Percentiles rank a stretch among this genome's conserved stretches.
phyloP scores from a whole-genome alignment of 2,888 invertebrate species.

The Platypus cylindrus region DNA sequence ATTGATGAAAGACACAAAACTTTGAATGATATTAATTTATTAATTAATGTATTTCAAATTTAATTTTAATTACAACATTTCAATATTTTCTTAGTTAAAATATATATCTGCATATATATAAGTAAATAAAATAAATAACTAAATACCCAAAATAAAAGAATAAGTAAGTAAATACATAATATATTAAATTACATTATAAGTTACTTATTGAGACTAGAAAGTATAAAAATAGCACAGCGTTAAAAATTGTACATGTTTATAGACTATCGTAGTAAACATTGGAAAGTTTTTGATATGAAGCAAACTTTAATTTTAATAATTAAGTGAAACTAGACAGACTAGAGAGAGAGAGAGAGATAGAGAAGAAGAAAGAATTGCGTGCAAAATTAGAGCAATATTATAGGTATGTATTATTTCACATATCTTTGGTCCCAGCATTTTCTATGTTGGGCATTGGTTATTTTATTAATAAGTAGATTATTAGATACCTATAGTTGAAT shows the following conservation, averaged over 20 bases:
- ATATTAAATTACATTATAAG: no score
- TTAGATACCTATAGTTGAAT: not conserved
- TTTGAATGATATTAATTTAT: no score
- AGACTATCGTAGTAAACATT: constrained; percentile 11
- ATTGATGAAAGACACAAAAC: no score
- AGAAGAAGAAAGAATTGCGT: no score
- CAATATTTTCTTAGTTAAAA: no score
- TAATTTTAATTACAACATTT: no score
- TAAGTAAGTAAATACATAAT: constrained; percentile 11
- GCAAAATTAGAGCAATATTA: no score
- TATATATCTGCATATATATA: no score
- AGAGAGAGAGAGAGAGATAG: constrained; percentile 10
- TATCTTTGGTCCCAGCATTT: constrained; percentile 21
- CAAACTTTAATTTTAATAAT: constrained; percentile 4
- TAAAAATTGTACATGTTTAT: constrained; percentile 16
- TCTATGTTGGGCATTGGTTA: constrained; percentile 22
- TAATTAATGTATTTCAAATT: no score
- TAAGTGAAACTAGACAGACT: constrained; percentile 9
- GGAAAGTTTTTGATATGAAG: constrained; percentile 15
- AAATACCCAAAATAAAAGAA: constrained; percentile 5
- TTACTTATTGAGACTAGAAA: constrained; percentile 15
- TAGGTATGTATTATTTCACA: no score
- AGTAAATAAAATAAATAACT: constrained; percentile 7
- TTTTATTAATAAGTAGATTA: constrained; percentile 31
- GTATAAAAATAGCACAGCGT: constrained; percentile 15